A percentile compares a stretch with the other conserved stretches of the same genome.
Evolutionary conservation across 2,797 vertebrate genomes (phyloP).

Genomic region (Decapterus maruadsi): DNA sequence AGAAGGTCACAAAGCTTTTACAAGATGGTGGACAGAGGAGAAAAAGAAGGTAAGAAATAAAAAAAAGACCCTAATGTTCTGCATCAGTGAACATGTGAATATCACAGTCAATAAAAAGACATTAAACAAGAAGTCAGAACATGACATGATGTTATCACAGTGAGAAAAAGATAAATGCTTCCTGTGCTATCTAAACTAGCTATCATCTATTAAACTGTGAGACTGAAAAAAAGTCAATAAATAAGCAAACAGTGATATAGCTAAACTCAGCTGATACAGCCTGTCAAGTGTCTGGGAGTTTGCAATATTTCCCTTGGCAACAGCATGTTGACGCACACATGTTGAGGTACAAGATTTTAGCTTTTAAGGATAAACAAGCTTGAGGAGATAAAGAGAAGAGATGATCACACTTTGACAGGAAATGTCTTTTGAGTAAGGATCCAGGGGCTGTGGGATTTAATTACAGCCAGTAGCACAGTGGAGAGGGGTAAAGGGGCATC

Average conservation of each 20-base stretch:
- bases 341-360: too few relatives aligned
- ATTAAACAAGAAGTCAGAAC: background rate
- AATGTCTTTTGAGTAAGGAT: constrained; percentile 12
- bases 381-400: background rate
- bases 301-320: too few relatives aligned
- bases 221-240: too few relatives aligned
- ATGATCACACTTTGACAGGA: constrained; percentile 20
- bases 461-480: constrained; percentile 38
- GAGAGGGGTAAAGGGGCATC: constrained; percentile 39
- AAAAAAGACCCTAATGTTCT: background rate
- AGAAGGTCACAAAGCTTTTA: too few relatives aligned
- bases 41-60: background rate
- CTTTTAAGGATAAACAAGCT: too few relatives aligned
- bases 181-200: background rate
- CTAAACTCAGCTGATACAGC: too few relatives aligned
- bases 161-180: background rate
- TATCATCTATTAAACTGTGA: too few relatives aligned
- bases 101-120: background rate
- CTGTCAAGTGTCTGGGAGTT: too few relatives aligned
- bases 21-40: too few relatives aligned
- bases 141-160: background rate
- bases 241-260: too few relatives aligned
- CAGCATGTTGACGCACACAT: too few relatives aligned
- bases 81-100: background rate
- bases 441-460: constrained; percentile 36